Evolutionary conservation across 2,888 invertebrate species (phyloP).

Genomic region (Capitulum mitella): DNA sequence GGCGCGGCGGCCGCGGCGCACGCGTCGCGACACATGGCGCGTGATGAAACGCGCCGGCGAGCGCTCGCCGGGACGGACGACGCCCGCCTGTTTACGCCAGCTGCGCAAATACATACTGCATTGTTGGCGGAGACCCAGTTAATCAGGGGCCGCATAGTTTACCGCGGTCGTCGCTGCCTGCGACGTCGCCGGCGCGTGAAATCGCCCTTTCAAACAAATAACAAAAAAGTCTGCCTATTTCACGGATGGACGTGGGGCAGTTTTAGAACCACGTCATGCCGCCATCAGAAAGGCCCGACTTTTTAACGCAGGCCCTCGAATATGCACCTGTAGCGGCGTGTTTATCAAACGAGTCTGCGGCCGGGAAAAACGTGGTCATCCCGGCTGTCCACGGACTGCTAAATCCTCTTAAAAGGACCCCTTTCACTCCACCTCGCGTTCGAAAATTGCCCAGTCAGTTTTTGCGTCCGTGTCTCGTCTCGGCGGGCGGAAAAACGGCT

Average conservation of each 20-base stretch:
- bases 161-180: no score
- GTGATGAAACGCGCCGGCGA: neutral
- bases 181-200: neutral
- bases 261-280: neutral
- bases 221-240: neutral
- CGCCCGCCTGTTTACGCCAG: neutral
- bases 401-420: constrained; percentile 20
- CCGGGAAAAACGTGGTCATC: neutral
- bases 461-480: neutral
- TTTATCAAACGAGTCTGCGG: neutral
- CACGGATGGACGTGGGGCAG: neutral
- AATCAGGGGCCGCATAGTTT: no score
- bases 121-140: no score
- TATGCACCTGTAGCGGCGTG: neutral
- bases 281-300: neutral
- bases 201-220: constrained; percentile 12
- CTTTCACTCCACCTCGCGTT: neutral
- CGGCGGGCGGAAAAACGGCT: neutral
- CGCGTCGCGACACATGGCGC: neutral
- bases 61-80: no score
- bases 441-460: constrained; percentile 21
- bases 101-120: neutral
- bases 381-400: neutral
- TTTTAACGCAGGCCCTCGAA: neutral
- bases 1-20: neutral